Evolutionary conservation across 1,140 invertebrate genomes (phyloP).

Genomic region (Teleogryllus occipitalis): DNA sequence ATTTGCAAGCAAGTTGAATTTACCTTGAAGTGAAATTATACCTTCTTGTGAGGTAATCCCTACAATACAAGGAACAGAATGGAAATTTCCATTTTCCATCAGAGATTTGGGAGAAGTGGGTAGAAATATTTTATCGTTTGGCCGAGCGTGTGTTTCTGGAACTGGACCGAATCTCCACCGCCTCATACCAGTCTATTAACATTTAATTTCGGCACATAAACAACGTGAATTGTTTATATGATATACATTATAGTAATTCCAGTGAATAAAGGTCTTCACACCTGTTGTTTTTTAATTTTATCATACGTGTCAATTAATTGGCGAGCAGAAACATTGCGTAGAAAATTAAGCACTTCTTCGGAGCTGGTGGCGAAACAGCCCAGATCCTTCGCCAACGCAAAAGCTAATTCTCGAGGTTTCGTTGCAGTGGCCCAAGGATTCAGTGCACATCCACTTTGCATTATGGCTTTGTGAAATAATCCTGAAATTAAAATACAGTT

Average conservation of each 20-base stretch:
- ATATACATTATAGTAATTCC: background rate
- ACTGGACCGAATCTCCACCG: background rate
- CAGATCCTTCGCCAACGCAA: conserved; percentile 30
- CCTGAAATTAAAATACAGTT: conserved; percentile 24
- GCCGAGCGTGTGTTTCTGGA: background rate
- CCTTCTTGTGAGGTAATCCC: background rate
- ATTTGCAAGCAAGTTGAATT: background rate
- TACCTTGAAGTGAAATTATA: background rate
- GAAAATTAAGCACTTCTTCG: background rate
- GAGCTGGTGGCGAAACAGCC: conserved; percentile 20
- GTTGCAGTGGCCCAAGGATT: conserved; percentile 40
- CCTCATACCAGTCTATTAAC: background rate
- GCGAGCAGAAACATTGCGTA: background rate
- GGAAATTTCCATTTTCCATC: background rate
- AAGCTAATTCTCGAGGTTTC: conserved; percentile 32
- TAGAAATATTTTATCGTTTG: background rate
- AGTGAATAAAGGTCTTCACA: background rate
- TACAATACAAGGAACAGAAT: background rate
- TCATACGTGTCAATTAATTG: no score
- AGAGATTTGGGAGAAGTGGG: background rate
- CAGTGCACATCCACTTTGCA: conserved; percentile 41
- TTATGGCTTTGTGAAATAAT: conserved; percentile 33
- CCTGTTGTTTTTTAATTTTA: background rate
- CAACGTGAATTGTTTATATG: background rate
- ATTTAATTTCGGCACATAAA: no score